These are phyloP conservation scores for Globodera rostochiensis DNA, from an alignment of 1,140 invertebrate genomes.

Conservation along the genomic window DNA sequence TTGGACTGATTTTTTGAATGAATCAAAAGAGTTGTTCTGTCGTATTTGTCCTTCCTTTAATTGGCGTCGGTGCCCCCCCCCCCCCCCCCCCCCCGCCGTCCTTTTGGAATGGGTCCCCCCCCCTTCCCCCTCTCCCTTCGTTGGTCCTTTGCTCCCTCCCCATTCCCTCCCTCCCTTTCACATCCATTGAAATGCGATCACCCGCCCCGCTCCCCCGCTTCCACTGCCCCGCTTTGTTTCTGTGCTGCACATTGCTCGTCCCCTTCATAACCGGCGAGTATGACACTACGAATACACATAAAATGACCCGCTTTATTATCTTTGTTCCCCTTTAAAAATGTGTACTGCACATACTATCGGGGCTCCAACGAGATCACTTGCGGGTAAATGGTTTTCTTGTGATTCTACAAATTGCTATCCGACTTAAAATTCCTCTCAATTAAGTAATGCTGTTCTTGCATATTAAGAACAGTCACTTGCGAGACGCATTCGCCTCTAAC, in stretches of 20 bases:
- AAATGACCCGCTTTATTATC: too few species aligned
- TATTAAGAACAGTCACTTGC: conserved; percentile 57
- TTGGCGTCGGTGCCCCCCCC: neutral
- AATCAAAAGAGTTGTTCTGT: neutral
- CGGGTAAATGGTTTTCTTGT: conserved; percentile 44
- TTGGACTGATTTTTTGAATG: neutral
- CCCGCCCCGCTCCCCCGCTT: neutral
- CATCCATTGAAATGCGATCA: neutral
- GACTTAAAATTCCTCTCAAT: too few species aligned
- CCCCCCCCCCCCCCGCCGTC: neutral
- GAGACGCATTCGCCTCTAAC: conserved; percentile 52
- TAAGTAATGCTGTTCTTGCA: too few species aligned
- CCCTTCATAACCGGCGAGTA: neutral
- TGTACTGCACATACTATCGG: conserved; percentile 61
- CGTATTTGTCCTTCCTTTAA: conserved; percentile 1
- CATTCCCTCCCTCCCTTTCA: neutral
- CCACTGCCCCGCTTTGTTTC: neutral
- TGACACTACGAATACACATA: too few species aligned
- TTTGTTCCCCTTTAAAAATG: conserved; percentile 53
- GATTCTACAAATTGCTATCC: too few species aligned
- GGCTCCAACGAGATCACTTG: conserved; percentile 61
- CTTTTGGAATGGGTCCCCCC: neutral
- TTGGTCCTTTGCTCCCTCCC: neutral
- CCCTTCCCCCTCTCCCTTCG: neutral
- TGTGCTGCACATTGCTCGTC: neutral